These are phyloP conservation scores for Sinonovacula constricta DNA, from an alignment of 1,140 invertebrate species.

Conservation along the genomic window DNA sequence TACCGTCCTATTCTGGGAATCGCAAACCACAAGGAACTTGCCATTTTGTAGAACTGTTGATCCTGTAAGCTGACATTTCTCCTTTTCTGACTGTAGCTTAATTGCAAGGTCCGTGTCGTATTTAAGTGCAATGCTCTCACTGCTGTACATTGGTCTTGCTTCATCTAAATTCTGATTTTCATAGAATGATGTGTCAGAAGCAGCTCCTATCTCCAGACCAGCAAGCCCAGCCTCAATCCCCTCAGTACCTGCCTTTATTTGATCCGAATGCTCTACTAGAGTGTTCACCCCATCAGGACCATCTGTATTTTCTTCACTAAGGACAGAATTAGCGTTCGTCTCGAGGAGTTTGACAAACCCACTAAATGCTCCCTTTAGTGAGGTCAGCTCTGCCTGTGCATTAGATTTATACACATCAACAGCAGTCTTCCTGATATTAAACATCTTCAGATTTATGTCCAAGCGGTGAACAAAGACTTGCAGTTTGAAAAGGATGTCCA, in stretches of 20 bases:
- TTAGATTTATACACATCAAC: not conserved
- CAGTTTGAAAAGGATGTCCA: not conserved
- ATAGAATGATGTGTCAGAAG: no score
- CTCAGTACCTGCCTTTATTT: not conserved
- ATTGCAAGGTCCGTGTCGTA: not conserved
- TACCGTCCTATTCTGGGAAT: not conserved
- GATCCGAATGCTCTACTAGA: not conserved
- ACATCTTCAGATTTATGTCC: not conserved
- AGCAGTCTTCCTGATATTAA: not conserved
- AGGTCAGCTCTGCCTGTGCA: not conserved
- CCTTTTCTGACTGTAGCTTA: not conserved
- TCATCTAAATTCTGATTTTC: not conserved
- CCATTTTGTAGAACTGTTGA: not conserved
- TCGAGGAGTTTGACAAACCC: not conserved
- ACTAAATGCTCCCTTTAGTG: not conserved
- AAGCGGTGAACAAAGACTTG: not conserved
- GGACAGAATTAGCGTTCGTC: not conserved
- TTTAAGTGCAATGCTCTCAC: no score
- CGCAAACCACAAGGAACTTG: not conserved
- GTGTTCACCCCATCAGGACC: not conserved
- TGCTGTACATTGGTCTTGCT: not conserved
- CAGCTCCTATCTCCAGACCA: not conserved
- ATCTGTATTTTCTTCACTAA: not conserved
- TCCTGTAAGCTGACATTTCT: not conserved
- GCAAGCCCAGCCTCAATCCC: not conserved